Base-by-base conservation (phyloP, 1,140 invertebrate species). In the Tenebrio molitor region DNA sequence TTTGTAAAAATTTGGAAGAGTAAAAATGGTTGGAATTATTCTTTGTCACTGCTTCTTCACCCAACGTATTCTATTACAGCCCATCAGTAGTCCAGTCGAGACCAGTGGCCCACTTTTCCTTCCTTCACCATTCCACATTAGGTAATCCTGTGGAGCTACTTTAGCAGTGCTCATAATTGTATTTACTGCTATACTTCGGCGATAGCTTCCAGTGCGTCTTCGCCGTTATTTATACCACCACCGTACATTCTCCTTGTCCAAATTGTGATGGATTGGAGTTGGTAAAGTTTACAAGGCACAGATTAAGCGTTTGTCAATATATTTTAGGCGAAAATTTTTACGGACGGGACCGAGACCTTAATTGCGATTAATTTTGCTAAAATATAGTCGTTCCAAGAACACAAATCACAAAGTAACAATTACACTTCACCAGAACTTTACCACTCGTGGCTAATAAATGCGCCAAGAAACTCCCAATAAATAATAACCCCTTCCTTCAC, bases 91-190 rank as follows among this genome's bases (percentile, higher is more conserved):
- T 66, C 64, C 10, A 21, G 36, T 66, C 64, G 21, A 44, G 64
- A 66, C 15, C 42, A 29, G 17, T 44, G 42, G 21, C 36, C 39
- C 42, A 66, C 36, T 42, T 44, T 66, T 66, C 12, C 4, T 33
- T 10, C n/a, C 44, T 34, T 19, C 29, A n/a, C 62, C 29, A 17
- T 65, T 39, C 39, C 62, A n/a, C 21, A 65, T 65, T 65, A 65
- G 33, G 39, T 65, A 65, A 65, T 65, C 62, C 62, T 36, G 19
- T 65, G 39, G 23, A 66, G 17, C 36, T 66, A 66, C 64, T 66
- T 66, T 66, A 44, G 36, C 15, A 4, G 2, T 42, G 19, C 15
- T 66, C 25, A 41, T 66, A 66, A 66, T 66, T 66, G 64, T 41
- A 44, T 66, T 66, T 66, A 66, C 42, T 17, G 8, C 14, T 44